Base-by-base conservation (phyloP, 2,113 vertebrate genomes). In the Gymnocephalus cernua region DNA sequence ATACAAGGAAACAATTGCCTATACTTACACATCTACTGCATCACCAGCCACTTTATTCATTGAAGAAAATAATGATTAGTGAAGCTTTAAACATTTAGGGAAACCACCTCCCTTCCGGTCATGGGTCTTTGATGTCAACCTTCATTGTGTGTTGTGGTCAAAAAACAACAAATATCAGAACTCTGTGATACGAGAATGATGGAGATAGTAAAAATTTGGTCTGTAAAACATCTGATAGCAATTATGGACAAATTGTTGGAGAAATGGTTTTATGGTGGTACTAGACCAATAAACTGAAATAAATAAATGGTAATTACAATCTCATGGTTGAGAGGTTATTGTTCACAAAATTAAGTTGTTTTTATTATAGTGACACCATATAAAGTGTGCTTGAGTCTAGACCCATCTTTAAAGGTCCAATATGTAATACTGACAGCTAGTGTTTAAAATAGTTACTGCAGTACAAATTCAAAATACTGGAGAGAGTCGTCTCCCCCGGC, bases 331-430 rank as follows among this genome's bases (percentile, higher is more conserved):
- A 19, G 9, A 61, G 2, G 41, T 41, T 44, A 51, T 15, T 15
- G 15, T 18, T 61, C 41, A 84, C 32, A 75, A 23, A 12, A 21
- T 9, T 15, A 6, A 83, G 2, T 1, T 38, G 9, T 18, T 41
- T 32, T 29, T 29, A 41, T 18, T 71, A 47, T 65, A 59, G n/a
- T 57, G 80, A 76, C 35, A 79, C 58, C 71, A 41, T 62, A n/a
- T 62, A 7, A 7, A 38, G 6, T 38, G 11, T 79, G 38, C 21
- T 23, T 2, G 4, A 41, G 45, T 44, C 8, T 50, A 0, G 18
- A 4, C 14, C 27, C 38, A 16, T 18, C n/a, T 6, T 23, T n/a
- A n/a, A n/a, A n/a, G n/a, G n/a, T n/a, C n/a, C n/a, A n/a, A n/a
- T n/a, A n/a, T n/a, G n/a, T n/a, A n/a, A n/a, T n/a, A n/a, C n/a